Evolutionary conservation across 2,113 vertebrate species (phyloP), one percentile per base, ranked within the genome.

Genomic region (Aphyosemion australe): DNA sequence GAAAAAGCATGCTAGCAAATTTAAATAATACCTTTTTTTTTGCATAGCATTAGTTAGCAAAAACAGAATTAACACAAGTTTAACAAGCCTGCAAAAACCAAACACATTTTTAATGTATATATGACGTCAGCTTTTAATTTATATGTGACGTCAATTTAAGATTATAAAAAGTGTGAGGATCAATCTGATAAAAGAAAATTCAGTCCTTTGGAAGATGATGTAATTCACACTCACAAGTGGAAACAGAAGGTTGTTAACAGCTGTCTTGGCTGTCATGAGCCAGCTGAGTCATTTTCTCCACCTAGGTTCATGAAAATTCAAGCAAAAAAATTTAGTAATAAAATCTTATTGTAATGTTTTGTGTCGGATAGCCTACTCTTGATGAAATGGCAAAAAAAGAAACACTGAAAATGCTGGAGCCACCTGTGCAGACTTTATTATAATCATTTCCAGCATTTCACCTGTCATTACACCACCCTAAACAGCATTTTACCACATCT

Each of bases 221-320:
- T 71, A 10, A 48, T 53, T 50, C 21, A 54, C 18, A 9, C 12
- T 2, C 34, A 8, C 37, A 31, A 60, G 42, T 74, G 56, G 42
- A 74, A 74, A 48, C 12, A 16, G 70, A 71, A 76, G 80, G 73
- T 37, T 66, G 71, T 70, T 56, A 75, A 56, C 74, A 58, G 68
- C 14, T 14, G 14, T 73, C 52, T 89, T 69, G 45, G 73, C 49
- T 80, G 79, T 64, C 65, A 21, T 10, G 9, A 37, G 26, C 26
- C 26, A 26, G 26, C 26, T 26, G 57, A 74, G 56, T 76, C 0
- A 65, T 69, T 77, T 76, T 65, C 68, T 78, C 68, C 77, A 63
- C 67, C 52, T 41, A 46, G 63, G 12, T 70, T 61, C 46, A 47
- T 72, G 50, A 74, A 76, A 62, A 72, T 56, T n/a, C 15, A 56